phyloP scores from a whole-genome alignment of 2,797 vertebrate genomes.

The Myioborus melanocephalus region DNA sequence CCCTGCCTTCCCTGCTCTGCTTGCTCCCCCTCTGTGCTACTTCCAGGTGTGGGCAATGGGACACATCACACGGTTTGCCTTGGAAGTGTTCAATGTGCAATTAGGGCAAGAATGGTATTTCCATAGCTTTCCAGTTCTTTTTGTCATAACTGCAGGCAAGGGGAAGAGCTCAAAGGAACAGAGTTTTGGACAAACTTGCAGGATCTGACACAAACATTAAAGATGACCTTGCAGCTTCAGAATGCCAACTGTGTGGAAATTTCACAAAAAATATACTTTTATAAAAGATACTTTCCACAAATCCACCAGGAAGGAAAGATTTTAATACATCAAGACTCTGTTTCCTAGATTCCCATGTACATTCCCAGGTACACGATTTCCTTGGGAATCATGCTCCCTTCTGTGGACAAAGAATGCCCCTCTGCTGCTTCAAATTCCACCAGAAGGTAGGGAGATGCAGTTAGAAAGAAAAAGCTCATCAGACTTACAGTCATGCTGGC shows the following conservation, averaged over 20 bases:
- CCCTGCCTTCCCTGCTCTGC: neutral
- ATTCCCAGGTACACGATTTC: neutral
- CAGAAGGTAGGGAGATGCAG: neutral
- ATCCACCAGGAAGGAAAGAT: neutral
- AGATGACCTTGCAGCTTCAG: neutral
- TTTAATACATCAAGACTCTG: neutral
- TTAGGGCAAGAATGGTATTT: neutral
- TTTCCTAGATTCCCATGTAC: neutral
- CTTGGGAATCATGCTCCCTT: neutral
- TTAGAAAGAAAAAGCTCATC: neutral
- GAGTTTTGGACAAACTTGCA: neutral
- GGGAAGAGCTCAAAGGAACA: neutral
- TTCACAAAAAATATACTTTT: neutral
- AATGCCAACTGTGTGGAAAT: neutral
- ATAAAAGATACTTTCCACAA: neutral
- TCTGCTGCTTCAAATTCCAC: neutral
- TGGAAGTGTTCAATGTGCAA: neutral
- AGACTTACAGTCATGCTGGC: neutral
- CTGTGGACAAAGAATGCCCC: neutral
- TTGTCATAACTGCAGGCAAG: neutral
- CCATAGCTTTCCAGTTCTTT: neutral
- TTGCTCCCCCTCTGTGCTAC: neutral
- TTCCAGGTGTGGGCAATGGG: neutral
- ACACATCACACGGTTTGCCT: neutral
- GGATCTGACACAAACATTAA: neutral